Evolutionary conservation across 2,113 vertebrate species (phyloP), one percentile per base, ranked within the genome.

Genomic region (Actenoides lindsayi): DNA sequence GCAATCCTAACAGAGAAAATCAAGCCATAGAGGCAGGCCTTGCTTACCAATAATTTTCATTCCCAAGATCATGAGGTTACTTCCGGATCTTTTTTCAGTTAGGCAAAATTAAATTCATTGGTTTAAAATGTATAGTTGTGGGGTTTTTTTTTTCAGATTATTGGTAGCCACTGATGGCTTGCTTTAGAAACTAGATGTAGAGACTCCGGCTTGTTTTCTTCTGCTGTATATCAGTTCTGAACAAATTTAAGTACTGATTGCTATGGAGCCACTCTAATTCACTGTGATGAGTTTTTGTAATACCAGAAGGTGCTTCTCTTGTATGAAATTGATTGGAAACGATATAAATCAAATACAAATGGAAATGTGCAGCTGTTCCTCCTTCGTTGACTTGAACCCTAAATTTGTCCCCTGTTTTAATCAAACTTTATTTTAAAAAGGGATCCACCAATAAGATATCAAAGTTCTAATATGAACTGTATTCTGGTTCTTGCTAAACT

Each of bases 271-370:
- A 53, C 42, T 84, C 73, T 87, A 91, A 67, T 84, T 87, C 57
- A 46, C 25, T 74, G 0, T 60, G 69, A 64, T 64, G 14, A 82
- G 10, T 70, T 39, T 84, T 87, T 82, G 28, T 79, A 60, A 78
- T 60, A 94, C 48, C 69, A 95, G 76, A 94, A 94, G 39, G 83
- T 95, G 20, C 39, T 92, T 91, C 68, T 84, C 42, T 56, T 92
- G 3, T 64, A 48, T 75, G 42, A 73, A 83, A 95, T 92, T 2
- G 0, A 71, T 79, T 68, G 16, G 60, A 42, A 84, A 53, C 48
- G 78, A 75, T 71, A 48, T 57, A 68, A 89, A 84, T 89, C 4
- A 79, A 92, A 91, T 92, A 54, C 84, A 91, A 92, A 75, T 68
- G 56, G 56, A 89, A 83, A 75, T 56, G 16, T 48, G 68, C 69